Evolutionary conservation across 2,113 vertebrate species (phyloP), one percentile per base, ranked within the genome.

Genomic region (Sylvia atricapilla): DNA sequence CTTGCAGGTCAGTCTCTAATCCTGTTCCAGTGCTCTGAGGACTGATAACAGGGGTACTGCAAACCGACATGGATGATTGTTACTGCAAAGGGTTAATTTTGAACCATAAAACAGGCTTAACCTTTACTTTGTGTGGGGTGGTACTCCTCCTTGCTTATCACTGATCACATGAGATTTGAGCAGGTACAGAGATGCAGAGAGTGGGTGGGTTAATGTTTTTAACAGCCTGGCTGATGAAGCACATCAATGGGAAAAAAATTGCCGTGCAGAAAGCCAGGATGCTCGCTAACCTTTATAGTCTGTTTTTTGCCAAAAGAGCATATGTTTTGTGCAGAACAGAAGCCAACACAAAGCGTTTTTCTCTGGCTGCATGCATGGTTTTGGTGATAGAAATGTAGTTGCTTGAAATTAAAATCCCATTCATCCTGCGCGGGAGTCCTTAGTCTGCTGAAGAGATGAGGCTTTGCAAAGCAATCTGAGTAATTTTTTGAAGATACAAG

Each of bases 321-420:
- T 81, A 62, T 10, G 8, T 73, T 93, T 83, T 69, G 70, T 87
- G 70, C 74, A 55, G 66, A 85, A 63, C n/a, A 93, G 81, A 69
- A 96, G 78, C 74, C 81, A 82, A 68, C 69, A 75, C 77, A 89
- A 74, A 92, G 58, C 4, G 0, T 85, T 91, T 72, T 89, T 92
- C 75, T 89, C 56, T 58, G 80, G 60, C 62, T 1, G 10, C 19
- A 1, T 59, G 31, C 79, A 58, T 89, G 46, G 37, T 69, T 95
- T 90, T 69, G 70, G 74, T 95, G 70, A 55, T 89, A 93, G 62
- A 79, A 83, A 66, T 35, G 58, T 81, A 76, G 53, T 50, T 78
- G 77, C 70, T 87, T 85, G 77, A 76, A 93, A 94, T 93, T 82
- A 87, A 94, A 95, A 93, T 85, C 59, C 30, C 74, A 73, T 91